Percentiles rank a stretch among this genome's conserved stretches.
Conservation (phyloP, 2,113 vertebrate genomes). For the Vombatus ursinus region DNA sequence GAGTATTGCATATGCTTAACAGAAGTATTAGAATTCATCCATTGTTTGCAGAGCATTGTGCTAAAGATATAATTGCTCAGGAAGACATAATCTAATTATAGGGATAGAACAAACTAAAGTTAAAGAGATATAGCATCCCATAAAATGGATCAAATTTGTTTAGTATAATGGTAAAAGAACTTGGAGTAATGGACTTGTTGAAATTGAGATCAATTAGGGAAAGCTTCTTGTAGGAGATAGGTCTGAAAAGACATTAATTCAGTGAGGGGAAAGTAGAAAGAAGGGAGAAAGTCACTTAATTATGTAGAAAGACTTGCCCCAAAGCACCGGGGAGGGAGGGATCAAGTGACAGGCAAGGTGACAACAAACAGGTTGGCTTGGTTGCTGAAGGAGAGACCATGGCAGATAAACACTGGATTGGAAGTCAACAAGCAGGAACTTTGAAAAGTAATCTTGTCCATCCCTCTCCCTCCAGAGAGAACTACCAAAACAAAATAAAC, state of each 20-base stretch:
- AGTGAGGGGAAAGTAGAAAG: background rate
- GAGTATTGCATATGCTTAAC: background rate
- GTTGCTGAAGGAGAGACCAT: background rate
- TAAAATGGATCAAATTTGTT: no score
- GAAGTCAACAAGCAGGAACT: background rate
- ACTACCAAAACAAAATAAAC: background rate
- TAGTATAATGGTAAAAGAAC: no score
- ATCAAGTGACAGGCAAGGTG: background rate
- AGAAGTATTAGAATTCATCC: background rate
- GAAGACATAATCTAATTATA: background rate
- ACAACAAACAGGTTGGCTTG: background rate
- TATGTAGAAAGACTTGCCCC: background rate
- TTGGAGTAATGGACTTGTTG: background rate
- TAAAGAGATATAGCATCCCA: background rate
- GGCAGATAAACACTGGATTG: background rate
- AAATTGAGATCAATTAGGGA: background rate
- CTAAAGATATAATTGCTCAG: background rate
- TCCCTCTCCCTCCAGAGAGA: background rate
- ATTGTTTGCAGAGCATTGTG: background rate
- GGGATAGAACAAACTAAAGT: background rate
- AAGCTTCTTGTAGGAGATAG: background rate
- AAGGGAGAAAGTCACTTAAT: background rate
- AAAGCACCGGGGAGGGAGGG: background rate
- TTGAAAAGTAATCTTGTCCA: background rate
- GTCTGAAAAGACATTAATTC: background rate